Base-by-base conservation (phyloP, 92 coral and sea anemone genomes). In the Montipora capitata region DNA sequence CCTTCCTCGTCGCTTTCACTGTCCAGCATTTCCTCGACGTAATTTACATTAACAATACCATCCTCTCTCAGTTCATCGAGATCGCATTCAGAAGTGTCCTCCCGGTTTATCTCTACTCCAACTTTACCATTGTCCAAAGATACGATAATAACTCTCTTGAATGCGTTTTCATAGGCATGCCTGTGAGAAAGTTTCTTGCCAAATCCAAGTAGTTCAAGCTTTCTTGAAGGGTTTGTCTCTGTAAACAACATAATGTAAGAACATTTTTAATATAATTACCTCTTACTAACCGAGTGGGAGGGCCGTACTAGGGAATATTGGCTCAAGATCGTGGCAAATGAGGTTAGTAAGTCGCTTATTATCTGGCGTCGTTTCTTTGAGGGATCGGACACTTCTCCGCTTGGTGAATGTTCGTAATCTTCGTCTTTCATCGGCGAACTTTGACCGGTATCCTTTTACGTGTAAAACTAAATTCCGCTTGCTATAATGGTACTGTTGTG, bases 111-210 rank as follows among this genome's bases (percentile, higher is more conserved):
- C 66, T 95, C 96, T 1, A 93, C 95, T 27, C 87, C 93, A 49
- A 95, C 94, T 89, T 93, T 95, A 7, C 98, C 98, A 69, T 89
- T 95, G 74, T 68, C 94, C 80, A 94, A 68, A 38, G 76, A 83
- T 44, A 93, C 76, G 58, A 95, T 93, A 35, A 95, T 83, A 12
- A 95, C 91, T 86, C 98, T 85, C 62, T 74, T 91, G 71, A 95
- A 95, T 64, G 96, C 96, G 88, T 95, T 95, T 77, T 95, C 96
- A 82, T 85, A 95, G 13, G 96, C 95, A 42, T 88, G 92, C 75
- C 98, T 91, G 85, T 95, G 94, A 17, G 98, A 95, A n/a, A 79
- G 80, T 81, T 95, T 95, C 85, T 94, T 95, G 59, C 95, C 96
- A 78, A 88, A 80, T 16, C 95, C 95, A 45, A 84, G 90, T 71